These are phyloP conservation scores for Diachasma alloeum DNA, from an alignment of 1,140 invertebrate genomes.

Conservation along the genomic window DNA sequence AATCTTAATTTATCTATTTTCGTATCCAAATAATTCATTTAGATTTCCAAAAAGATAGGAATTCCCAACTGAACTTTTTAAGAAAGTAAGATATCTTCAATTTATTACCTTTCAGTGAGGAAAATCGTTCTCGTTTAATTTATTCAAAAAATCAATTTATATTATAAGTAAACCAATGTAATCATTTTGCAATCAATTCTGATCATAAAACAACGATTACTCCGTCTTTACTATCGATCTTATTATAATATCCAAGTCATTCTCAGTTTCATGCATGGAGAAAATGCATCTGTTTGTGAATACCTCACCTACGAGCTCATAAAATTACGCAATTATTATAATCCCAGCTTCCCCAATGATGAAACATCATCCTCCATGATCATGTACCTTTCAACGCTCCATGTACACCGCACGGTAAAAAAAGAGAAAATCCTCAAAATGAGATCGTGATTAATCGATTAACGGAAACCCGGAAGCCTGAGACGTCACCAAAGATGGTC, in stretches of 20 bases:
- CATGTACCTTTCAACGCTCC: neutral
- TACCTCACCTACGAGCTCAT: neutral
- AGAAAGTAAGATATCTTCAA: too few relatives aligned
- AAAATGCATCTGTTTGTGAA: neutral
- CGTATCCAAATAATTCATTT: too few relatives aligned
- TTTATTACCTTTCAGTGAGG: too few relatives aligned
- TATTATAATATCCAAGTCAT: neutral
- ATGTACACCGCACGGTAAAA: neutral
- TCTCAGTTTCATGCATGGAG: neutral
- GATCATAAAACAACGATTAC: too few relatives aligned
- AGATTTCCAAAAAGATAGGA: too few relatives aligned
- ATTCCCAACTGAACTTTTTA: too few relatives aligned
- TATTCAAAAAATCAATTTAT: too few relatives aligned
- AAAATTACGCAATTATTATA: slow-evolving; percentile 1
- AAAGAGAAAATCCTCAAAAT: neutral
- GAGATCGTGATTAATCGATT: neutral
- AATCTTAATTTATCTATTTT: too few relatives aligned
- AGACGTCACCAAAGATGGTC: neutral
- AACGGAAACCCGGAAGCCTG: neutral
- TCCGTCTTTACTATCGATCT: neutral
- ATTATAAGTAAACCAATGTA: too few relatives aligned
- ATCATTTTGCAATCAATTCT: too few relatives aligned
- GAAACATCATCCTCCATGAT: neutral
- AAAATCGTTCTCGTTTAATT: too few relatives aligned
- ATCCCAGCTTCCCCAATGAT: neutral